Percentiles rank a stretch among this genome's conserved stretches.
phyloP scores from a whole-genome alignment of 2,113 vertebrate genomes.

The Motacilla alba region DNA sequence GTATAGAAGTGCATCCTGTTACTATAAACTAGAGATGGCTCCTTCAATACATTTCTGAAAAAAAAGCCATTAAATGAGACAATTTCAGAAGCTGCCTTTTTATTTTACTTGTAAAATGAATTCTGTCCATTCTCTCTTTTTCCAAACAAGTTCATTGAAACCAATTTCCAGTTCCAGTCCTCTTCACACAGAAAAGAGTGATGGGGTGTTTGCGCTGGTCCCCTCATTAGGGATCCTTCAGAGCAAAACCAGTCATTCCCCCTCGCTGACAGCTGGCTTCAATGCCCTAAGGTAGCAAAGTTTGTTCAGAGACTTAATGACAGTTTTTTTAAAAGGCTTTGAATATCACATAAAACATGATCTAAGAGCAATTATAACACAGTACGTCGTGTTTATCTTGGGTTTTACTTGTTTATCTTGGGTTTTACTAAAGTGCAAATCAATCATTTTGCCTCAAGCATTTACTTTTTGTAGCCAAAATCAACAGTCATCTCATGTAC shows the following conservation, averaged over 20 bases:
- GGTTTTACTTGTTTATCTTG: conserved; percentile 55
- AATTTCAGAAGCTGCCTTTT: neutral
- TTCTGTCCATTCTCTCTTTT: neutral
- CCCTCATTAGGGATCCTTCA: conserved; percentile 1
- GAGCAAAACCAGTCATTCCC: neutral
- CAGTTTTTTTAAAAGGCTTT: conserved; percentile 34
- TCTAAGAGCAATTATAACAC: conserved; percentile 53
- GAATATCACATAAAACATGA: conserved; percentile 58
- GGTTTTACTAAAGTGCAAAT: conserved; percentile 47
- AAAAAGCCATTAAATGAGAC: neutral
- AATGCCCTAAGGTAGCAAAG: conserved; percentile 43
- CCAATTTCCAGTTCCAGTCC: neutral
- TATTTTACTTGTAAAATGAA: neutral
- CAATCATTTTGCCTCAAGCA: conserved; percentile 47
- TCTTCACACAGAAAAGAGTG: neutral
- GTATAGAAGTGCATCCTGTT: neutral
- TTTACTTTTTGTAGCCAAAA: conserved; percentile 31
- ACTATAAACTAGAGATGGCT: neutral
- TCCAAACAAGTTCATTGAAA: neutral
- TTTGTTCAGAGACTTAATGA: conserved; percentile 42
- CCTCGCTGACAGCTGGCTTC: conserved; percentile 36
- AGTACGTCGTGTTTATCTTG: conserved; percentile 16
- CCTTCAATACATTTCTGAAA: neutral
- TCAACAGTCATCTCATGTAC: conserved; percentile 17
- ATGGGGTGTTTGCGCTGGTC: neutral